Percentiles rank a stretch among this genome's conserved stretches.
phyloP scores from a whole-genome alignment of 2,113 vertebrate species.

The Delphinus delphis region DNA sequence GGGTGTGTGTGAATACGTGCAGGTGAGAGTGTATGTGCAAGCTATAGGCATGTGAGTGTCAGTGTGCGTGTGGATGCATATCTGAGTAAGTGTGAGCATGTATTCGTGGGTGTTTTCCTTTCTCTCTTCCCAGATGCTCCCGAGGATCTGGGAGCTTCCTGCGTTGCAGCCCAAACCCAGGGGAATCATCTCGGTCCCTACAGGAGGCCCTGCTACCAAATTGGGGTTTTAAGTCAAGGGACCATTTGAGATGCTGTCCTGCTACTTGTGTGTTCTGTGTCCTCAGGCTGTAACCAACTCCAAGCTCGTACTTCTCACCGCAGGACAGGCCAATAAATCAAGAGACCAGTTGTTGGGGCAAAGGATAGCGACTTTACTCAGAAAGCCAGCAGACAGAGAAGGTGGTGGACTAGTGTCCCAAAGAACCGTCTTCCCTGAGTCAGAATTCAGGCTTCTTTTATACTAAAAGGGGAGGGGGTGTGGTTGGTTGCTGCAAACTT shows the following conservation, averaged over 20 bases:
- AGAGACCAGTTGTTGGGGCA: background rate
- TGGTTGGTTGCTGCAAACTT: background rate
- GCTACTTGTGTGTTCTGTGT: background rate
- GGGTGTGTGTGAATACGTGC: background rate
- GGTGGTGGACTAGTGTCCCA: background rate
- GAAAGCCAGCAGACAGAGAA: background rate
- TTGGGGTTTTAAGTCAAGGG: background rate
- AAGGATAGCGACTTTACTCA: background rate
- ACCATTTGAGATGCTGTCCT: background rate
- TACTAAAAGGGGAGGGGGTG: background rate
- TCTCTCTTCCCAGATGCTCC: background rate
- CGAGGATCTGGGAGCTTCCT: background rate
- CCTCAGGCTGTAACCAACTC: background rate
- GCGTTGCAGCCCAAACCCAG: background rate
- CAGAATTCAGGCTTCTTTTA: background rate
- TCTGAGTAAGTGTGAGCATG: background rate
- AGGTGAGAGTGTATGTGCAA: accelerated
- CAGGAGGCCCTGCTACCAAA: background rate
- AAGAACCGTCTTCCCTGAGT: background rate
- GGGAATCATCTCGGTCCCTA: background rate
- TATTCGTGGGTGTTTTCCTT: background rate
- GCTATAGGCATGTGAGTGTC: background rate
- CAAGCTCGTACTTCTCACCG: background rate
- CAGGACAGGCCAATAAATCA: background rate
- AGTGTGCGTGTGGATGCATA: accelerated